phyloP scores from a whole-genome alignment of 2,113 vertebrate species.

The Daboia siamensis region DNA sequence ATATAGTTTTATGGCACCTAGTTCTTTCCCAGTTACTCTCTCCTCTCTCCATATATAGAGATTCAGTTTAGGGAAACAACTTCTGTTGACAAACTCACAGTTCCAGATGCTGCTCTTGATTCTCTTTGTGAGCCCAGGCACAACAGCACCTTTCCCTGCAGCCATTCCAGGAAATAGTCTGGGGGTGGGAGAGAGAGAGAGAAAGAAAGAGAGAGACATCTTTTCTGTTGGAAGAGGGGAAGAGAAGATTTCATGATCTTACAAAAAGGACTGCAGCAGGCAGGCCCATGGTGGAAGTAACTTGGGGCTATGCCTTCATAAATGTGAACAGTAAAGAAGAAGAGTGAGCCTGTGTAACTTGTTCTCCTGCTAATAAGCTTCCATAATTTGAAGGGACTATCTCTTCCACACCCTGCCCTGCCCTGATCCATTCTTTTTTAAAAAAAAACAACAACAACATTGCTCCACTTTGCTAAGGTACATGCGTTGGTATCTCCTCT shows the following conservation, averaged over 20 bases:
- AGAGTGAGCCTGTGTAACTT: not conserved
- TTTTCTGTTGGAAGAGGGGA: not conserved
- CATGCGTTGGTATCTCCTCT: too few species aligned
- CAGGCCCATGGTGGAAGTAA: not conserved
- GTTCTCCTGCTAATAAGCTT: not conserved
- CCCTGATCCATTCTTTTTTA: not conserved
- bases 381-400: not conserved
- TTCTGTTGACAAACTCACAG: not conserved
- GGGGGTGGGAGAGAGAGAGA: not conserved
- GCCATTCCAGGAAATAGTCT: not conserved
- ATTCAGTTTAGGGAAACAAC: not conserved
- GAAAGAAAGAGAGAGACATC: not conserved
- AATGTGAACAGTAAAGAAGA: not conserved
- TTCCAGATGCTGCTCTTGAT: not conserved
- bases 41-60: not conserved
- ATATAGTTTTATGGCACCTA: not conserved
- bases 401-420: not conserved
- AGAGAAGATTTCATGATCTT: not conserved
- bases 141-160: not conserved
- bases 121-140: not conserved
- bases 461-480: not conserved
- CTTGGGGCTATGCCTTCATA: not conserved
- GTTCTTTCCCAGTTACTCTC: not conserved
- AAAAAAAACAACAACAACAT: too few species aligned
- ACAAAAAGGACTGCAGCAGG: not conserved